Evolutionary conservation across 2,113 vertebrate genomes (phyloP).

Genomic region (Baryphthengus martii): DNA sequence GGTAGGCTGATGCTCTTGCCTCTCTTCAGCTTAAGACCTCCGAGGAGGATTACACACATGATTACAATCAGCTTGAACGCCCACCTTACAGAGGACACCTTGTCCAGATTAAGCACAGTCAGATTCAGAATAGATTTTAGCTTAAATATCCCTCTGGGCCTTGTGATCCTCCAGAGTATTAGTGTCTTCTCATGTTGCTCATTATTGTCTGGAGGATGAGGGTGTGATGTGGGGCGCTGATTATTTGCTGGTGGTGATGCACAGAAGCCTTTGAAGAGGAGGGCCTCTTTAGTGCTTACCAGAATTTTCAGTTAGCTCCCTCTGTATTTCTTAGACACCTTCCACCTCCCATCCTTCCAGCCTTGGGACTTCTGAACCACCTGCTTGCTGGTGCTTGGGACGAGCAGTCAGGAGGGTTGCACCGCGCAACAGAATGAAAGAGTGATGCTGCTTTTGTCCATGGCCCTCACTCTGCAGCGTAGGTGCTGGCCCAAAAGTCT

Average conservation of each 20-base stretch:
- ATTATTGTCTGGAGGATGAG: accelerated
- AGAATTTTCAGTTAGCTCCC: background rate
- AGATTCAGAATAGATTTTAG: background rate
- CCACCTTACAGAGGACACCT: background rate
- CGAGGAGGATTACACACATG: background rate
- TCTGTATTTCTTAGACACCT: background rate
- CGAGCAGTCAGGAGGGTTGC: background rate
- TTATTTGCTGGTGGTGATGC: background rate
- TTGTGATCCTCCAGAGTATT: background rate
- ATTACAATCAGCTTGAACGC: background rate
- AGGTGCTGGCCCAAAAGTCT: background rate
- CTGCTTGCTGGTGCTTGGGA: background rate
- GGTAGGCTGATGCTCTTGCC: background rate
- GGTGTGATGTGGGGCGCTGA: background rate
- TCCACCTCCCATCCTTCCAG: background rate
- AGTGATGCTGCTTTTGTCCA: background rate
- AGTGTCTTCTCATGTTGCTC: background rate
- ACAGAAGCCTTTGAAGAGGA: background rate
- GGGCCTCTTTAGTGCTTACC: background rate
- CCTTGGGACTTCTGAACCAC: background rate
- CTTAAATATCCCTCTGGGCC: background rate
- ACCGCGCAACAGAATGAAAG: accelerated
- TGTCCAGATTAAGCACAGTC: background rate
- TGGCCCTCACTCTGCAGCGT: background rate
- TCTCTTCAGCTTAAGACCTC: background rate